Evolutionary conservation across 2,113 vertebrate genomes (phyloP), one percentile per base, ranked within the genome.

Genomic region (Hiodon alosoides): DNA sequence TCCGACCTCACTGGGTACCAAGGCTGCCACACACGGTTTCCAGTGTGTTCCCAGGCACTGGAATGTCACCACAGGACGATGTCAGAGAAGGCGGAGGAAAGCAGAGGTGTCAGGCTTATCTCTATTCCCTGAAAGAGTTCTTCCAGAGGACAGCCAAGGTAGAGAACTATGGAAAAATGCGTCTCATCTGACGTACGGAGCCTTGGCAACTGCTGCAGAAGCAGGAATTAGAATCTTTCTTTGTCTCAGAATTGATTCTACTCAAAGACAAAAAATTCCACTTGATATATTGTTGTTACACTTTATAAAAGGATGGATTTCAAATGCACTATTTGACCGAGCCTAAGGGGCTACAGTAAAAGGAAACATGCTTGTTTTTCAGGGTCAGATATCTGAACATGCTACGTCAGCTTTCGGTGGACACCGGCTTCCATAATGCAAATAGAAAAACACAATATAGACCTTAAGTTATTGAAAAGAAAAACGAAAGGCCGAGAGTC

Each of bases 11-110:
- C 11, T 7, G 59, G 59, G 11, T 14, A 5, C 4, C 59, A 60
- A 57, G 54, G 54, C 10, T 31, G 31, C 31, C 31, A 31, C 31
- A 31, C 31, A 31, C 31, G 31, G 31, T 31, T 31, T 31, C 31
- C 31, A 67, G 70, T 54, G 52, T 76, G 74, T 68, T 77, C 51
- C 74, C 67, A 75, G 60, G 76, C 77, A 48, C 71, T 58, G 3
- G 47, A 31, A 62, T 62, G 14, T 50, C 71, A 61, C 17, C 48
- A 7, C 66, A 68, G 66, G 4, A 52, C 47, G 52, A 50, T 7
- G 50, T 10, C 68, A 54, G 76, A 82, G 54, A 82, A 77, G 78
- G 76, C 78, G 69, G 78, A 81, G 84, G 85, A 81, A 82, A 82
- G 76, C 76, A 61, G 79, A 81, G 78, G 81, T 84, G 78, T 81